Percentiles rank a stretch among this genome's conserved stretches.
Evolutionary conservation across 2,888 invertebrate species (phyloP).

Genomic region (Cybosia mesomella): DNA sequence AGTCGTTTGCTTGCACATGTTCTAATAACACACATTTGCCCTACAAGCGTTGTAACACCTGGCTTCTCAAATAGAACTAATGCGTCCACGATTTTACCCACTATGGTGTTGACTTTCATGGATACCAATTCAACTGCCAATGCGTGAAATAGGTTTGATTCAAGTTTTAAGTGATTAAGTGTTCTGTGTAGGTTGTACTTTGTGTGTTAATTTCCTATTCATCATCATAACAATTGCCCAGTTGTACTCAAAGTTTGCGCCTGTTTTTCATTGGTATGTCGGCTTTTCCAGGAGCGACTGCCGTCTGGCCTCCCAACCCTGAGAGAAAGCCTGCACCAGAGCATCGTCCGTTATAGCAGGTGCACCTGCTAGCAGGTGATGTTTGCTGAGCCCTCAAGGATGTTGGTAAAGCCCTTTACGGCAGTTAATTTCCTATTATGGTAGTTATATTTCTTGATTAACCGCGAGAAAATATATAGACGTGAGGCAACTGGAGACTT

Average conservation of each 20-base stretch:
- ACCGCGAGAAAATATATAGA: no score
- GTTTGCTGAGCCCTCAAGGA: no score
- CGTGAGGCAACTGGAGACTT: neutral
- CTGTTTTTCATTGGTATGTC: no score
- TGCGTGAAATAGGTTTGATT: neutral
- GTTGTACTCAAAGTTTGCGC: no score
- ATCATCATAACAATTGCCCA: no score
- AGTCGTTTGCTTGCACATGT: constrained; percentile 15
- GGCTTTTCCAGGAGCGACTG: no score
- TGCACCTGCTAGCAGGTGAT: no score
- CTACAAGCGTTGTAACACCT: constrained; percentile 1
- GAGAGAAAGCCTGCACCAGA: no score
- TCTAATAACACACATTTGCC: constrained; percentile 1
- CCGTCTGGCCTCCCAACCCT: no score
- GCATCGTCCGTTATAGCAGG: no score
- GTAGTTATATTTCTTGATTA: neutral
- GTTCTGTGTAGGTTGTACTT: neutral
- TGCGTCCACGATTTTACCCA: constrained; percentile 3
- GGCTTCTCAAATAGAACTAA: constrained; percentile 20
- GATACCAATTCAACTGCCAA: neutral
- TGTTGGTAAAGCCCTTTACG: no score
- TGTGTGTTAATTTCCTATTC: no score
- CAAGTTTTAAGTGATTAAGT: neutral
- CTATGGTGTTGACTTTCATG: neutral
- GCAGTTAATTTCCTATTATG: neutral